phyloP scores from a whole-genome alignment of 2,888 invertebrate genomes.

The Gymnosoma rotundatum region DNA sequence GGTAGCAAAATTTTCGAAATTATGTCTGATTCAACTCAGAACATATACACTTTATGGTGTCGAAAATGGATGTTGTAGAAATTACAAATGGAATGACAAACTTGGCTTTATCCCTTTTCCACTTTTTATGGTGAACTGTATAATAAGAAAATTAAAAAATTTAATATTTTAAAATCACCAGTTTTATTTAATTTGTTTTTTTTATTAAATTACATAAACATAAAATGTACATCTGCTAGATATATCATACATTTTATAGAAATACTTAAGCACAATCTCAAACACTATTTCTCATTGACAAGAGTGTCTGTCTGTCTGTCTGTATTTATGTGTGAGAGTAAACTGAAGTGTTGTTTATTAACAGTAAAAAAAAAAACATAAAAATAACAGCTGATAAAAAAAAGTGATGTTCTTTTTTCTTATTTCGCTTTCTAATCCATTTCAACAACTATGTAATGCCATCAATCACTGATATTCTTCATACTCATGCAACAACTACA shows the following conservation, averaged over 20 bases:
- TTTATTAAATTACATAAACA: no score
- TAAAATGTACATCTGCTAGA: no score
- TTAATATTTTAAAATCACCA: no score
- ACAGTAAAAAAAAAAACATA: constrained; percentile 33
- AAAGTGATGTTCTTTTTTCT: constrained; percentile 34
- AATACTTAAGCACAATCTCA: neutral
- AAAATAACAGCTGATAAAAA: constrained; percentile 23
- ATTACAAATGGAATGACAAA: no score
- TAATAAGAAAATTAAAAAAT: no score
- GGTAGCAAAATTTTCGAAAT: no score
- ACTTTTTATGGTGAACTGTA: no score
- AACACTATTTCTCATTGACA: constrained; percentile 29
- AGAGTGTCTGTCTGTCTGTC: constrained; percentile 17
- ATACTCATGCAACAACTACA: constrained; percentile 2
- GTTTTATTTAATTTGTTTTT: no score
- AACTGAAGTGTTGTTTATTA: constrained; percentile 47
- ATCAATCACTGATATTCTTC: constrained; percentile 61
- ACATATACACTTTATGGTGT: no score
- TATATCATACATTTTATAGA: neutral
- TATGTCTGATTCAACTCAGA: no score
- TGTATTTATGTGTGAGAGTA: neutral
- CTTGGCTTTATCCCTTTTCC: no score
- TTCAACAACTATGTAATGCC: constrained; percentile 54
- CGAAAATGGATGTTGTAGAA: no score
- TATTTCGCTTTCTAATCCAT: constrained; percentile 60